These are phyloP conservation scores for Toxotes lorentzi DNA, from an alignment of 2,797 vertebrate genomes.

Conservation along the genomic window DNA sequence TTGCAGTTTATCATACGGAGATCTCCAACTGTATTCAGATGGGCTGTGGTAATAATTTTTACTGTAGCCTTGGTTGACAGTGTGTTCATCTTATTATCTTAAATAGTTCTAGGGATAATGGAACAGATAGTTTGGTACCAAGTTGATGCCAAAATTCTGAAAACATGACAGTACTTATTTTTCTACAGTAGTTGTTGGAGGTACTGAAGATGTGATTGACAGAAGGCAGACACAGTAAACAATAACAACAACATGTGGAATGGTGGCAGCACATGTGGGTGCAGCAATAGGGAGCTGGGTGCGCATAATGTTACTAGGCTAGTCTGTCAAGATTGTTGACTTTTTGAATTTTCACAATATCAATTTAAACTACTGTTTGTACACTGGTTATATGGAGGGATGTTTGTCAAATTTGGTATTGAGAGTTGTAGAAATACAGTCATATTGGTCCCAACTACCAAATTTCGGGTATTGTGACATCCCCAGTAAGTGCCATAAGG, in stretches of 20 bases:
- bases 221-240: not conserved
- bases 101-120: not conserved
- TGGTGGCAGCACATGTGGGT: not conserved
- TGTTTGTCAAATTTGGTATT: not conserved
- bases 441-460: not conserved
- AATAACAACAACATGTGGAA: not conserved
- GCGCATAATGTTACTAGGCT: not conserved
- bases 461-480: not conserved
- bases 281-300: not conserved
- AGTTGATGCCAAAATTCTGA: not conserved
- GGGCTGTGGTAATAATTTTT: constrained; percentile 8
- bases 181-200: not conserved
- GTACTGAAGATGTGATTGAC: not conserved
- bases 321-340: not conserved
- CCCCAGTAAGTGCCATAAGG: not conserved
- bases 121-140: not conserved
- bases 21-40: constrained; percentile 34
- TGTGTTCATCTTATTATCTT: not conserved
- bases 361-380: too few species aligned
- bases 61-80: not conserved
- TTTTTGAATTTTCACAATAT: not conserved
- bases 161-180: not conserved
- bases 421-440: not conserved
- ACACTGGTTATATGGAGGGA: not conserved
- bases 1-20: constrained; percentile 7